A percentile compares a stretch with the other conserved stretches of the same genome.
Evolutionary conservation across 2,113 vertebrate species (phyloP).

Genomic region (Siphamia tubifer): DNA sequence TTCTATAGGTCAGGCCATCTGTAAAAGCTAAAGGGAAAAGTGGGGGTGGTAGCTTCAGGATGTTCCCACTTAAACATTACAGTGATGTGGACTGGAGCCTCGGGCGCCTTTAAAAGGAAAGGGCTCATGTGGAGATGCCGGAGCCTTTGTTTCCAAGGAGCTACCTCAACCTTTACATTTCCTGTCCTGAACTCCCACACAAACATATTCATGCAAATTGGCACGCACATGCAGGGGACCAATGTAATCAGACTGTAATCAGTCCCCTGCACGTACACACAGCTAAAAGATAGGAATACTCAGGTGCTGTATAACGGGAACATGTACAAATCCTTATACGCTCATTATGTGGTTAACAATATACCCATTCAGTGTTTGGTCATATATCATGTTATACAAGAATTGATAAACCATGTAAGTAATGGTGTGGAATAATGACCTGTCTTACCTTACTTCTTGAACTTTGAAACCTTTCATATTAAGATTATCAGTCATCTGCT

Average conservation of each 20-base stretch:
- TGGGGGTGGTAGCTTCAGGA: constrained; percentile 59
- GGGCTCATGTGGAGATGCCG: constrained; percentile 40
- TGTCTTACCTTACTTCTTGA: background rate
- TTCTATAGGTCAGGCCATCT: constrained; percentile 1
- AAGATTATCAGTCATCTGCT: constrained; percentile 46
- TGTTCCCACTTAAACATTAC: constrained; percentile 58
- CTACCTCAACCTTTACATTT: constrained; percentile 73
- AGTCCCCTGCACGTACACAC: constrained; percentile 45
- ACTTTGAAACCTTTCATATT: constrained; percentile 33
- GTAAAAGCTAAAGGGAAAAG: constrained; percentile 38
- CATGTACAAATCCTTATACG: background rate
- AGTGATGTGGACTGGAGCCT: constrained; percentile 51
- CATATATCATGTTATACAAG: background rate
- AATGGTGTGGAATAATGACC: background rate
- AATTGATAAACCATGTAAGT: background rate
- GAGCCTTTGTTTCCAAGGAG: constrained; percentile 74
- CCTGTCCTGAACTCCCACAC: constrained; percentile 66
- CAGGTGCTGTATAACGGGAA: constrained; percentile 11
- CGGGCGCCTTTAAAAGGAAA: constrained; percentile 65
- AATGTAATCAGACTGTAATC: constrained; percentile 45
- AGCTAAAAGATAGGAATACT: constrained; percentile 19
- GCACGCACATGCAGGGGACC: constrained; percentile 44
- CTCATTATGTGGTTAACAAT: constrained; percentile 1
- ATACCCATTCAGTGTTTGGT: background rate
- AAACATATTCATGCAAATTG: constrained; percentile 45